Evolutionary conservation across 2,797 vertebrate genomes (phyloP), one percentile per base, ranked within the genome.

Genomic region (Clarias fuscus): DNA sequence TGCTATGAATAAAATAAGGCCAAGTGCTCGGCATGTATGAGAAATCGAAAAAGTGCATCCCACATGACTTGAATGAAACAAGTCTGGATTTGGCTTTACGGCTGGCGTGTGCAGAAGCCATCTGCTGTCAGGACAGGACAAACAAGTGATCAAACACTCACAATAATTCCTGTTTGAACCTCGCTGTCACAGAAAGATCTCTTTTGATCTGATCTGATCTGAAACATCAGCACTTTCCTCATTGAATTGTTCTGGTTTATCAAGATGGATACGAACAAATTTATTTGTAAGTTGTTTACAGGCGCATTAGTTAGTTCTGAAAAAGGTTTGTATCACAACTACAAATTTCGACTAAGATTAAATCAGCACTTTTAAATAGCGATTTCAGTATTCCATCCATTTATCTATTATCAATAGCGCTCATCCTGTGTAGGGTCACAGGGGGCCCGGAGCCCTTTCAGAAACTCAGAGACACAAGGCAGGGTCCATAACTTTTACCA

Each of bases 1-100:
- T 76, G 2, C 48, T 70, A 82, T 59, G 33, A 64, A 80, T 80
- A 80, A 80, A 80, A 64, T 80, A 43, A 80, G 64, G 59, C 61
- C 59, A 43, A n/a, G 59, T 17, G 30, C 59, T 79, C 33, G 2
- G 73, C 48, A 40, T 79, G 58, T 43, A 65, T 64, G 22, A 40
- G 77, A 64, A 8, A 64, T 40, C 2, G 33, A n/a, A 40, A 62
- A 68, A 27, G 58, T 59, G 33, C 59, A 37, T 79, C 30, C 76
- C 33, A 61, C 75, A 33, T 77, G 56, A 59, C 27, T 20, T 59
- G 37, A 62, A 62, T 64, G 7, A 17, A 64, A 40, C 30, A 37
- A 30, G 58, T 33, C 30, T 33, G 56, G 30, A 30, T 8, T 61
- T 58, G 75, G 56, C 56, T 59, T 33, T 30, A 76, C 3, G 43